Percentiles rank a stretch among this genome's conserved stretches.
Evolutionary conservation across 1,140 invertebrate species (phyloP).

Genomic region (Rhopalosiphum maidis): DNA sequence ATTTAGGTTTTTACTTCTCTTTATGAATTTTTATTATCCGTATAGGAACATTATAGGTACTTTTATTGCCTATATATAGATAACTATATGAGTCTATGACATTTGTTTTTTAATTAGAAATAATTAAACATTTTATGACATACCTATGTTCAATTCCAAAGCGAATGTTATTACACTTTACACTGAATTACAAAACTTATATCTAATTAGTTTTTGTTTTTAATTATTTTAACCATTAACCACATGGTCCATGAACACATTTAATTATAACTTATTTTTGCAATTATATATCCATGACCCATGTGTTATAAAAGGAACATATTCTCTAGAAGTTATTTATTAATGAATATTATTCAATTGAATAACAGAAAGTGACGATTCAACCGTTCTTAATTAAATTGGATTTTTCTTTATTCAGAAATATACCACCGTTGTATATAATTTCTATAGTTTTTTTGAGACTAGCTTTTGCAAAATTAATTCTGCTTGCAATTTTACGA

Average conservation of each 20-base stretch:
- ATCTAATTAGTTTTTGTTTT: conserved; percentile 7
- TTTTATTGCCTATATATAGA: neutral
- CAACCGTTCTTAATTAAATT: no score
- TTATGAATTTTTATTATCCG: neutral
- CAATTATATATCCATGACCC: neutral
- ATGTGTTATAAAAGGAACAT: neutral
- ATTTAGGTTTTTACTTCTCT: neutral
- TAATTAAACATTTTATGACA: neutral
- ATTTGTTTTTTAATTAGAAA: neutral
- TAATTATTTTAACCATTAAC: neutral
- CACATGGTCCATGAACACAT: neutral
- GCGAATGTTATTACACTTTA: neutral
- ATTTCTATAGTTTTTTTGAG: no score
- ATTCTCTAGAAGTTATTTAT: neutral
- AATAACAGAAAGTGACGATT: no score
- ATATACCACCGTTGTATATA: no score
- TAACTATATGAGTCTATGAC: neutral
- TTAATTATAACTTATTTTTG: neutral
- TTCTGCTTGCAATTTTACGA: no score
- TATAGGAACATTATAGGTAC: no score
- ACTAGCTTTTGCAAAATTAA: no score
- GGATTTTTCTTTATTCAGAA: no score
- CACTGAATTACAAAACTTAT: neutral
- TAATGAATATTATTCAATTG: neutral
- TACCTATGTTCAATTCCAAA: neutral